These are phyloP conservation scores for Fragum fragum DNA, from an alignment of 2,888 invertebrate species.

Conservation along the genomic window DNA sequence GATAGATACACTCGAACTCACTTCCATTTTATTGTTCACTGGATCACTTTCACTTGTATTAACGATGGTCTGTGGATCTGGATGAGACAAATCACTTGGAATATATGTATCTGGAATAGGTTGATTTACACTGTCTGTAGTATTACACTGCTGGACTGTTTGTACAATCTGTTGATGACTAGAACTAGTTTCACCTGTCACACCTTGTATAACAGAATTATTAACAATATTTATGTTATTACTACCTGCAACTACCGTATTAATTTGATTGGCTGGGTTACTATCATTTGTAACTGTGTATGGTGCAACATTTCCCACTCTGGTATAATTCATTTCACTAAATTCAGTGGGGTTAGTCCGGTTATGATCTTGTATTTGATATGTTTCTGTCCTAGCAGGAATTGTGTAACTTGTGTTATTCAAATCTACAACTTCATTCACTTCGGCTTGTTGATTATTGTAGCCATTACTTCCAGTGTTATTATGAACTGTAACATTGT, in stretches of 20 bases:
- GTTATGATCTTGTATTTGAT: constrained; percentile 65
- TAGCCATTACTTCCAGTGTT: background rate
- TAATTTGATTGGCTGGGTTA: constrained; percentile 11
- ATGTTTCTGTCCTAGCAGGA: constrained; percentile 53
- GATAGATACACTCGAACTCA: background rate
- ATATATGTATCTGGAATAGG: constrained; percentile 11
- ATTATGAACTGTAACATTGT: background rate
- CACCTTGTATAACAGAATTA: constrained; percentile 7
- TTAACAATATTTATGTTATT: constrained; percentile 10
- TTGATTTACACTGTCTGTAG: constrained; percentile 11
- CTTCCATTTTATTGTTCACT: background rate
- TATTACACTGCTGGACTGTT: constrained; percentile 1
- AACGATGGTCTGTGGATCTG: background rate
- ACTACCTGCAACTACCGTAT: background rate
- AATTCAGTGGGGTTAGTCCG: constrained; percentile 51
- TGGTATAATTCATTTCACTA: background rate
- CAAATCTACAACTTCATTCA: constrained; percentile 37
- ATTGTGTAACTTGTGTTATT: constrained; percentile 39
- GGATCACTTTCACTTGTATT: background rate
- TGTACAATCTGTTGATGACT: constrained; percentile 1
- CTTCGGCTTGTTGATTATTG: constrained; percentile 25
- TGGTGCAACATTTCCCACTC: background rate
- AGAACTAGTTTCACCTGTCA: constrained; percentile 1
- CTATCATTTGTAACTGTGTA: background rate
- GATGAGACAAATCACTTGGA: constrained; percentile 5